Percentiles rank a stretch among this genome's conserved stretches.
phyloP scores from a whole-genome alignment of 2,888 invertebrate genomes.

The Agrypnus murinus region DNA sequence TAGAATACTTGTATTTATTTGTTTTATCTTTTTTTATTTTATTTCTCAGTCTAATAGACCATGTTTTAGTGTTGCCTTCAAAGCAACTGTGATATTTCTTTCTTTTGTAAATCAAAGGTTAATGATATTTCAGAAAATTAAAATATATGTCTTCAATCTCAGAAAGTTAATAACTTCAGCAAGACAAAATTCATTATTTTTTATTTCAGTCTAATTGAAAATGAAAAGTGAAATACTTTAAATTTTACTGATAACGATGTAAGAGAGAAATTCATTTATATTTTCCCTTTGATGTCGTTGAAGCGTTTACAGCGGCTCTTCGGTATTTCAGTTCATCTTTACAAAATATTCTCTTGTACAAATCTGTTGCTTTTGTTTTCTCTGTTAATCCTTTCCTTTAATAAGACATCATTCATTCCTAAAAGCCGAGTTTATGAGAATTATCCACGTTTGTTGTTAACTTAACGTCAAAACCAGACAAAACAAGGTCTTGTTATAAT shows the following conservation, averaged over 20 bases:
- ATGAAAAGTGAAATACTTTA: conserved; percentile 22
- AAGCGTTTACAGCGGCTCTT: conserved; percentile 36
- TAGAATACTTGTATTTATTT: too few relatives aligned
- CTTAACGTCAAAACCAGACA: neutral
- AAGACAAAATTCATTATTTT: neutral
- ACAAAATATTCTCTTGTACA: conserved; percentile 32
- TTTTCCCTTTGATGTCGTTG: conserved; percentile 50
- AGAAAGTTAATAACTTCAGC: conserved; percentile 1
- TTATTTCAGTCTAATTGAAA: conserved; percentile 11
- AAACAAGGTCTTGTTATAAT: too few relatives aligned
- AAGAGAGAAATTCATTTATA: conserved; percentile 51
- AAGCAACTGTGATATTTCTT: too few relatives aligned
- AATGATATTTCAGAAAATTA: too few relatives aligned
- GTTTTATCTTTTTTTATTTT: too few relatives aligned
- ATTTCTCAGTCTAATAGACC: too few relatives aligned
- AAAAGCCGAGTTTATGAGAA: neutral
- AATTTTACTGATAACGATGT: conserved; percentile 21
- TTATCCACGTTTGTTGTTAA: neutral
- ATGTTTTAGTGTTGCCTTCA: too few relatives aligned
- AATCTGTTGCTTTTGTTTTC: conserved; percentile 23
- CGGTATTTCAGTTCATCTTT: conserved; percentile 48
- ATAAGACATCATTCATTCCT: conserved; percentile 15
- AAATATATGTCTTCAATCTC: neutral
- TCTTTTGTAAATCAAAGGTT: too few relatives aligned
- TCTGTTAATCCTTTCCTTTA: conserved; percentile 18